These are phyloP conservation scores for Vulpes ferrilata DNA, from an alignment of 2,113 vertebrate species.

Conservation along the genomic window DNA sequence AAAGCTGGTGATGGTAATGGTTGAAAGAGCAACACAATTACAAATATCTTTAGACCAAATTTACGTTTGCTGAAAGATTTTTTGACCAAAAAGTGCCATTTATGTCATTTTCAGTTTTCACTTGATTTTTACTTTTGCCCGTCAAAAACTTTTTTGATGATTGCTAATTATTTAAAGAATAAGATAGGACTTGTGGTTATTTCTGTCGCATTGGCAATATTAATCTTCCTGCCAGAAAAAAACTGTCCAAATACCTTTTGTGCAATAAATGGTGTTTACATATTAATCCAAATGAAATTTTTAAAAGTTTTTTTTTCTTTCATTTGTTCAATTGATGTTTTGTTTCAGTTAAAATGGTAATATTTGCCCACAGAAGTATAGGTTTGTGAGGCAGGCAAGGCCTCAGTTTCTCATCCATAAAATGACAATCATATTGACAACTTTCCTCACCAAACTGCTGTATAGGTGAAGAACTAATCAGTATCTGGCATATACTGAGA, in stretches of 20 bases:
- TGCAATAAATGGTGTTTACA: conserved; percentile 50
- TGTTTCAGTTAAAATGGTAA: conserved; percentile 2
- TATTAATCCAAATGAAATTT: conserved; percentile 45
- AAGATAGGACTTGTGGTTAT: conserved; percentile 45
- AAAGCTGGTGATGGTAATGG: neutral
- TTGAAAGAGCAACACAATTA: conserved; percentile 51
- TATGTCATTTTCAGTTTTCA: conserved; percentile 69
- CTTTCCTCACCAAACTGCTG: neutral
- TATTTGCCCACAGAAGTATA: neutral
- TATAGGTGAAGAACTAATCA: neutral
- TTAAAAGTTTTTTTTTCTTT: neutral
- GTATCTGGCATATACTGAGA: neutral
- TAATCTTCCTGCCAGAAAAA: conserved; percentile 55
- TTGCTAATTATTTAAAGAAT: conserved; percentile 71
- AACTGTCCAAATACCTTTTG: conserved; percentile 65
- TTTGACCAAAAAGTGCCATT: neutral
- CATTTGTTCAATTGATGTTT: conserved; percentile 21
- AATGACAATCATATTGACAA: neutral
- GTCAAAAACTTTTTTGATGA: conserved; percentile 59
- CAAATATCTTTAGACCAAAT: conserved; percentile 38
- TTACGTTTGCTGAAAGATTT: conserved; percentile 50
- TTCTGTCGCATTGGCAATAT: conserved; percentile 45
- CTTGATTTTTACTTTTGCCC: conserved; percentile 54
- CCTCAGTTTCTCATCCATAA: conserved; percentile 2
- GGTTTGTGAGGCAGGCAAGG: neutral